Conservation (phyloP, 64 coral and sea anemone species). For the Dendronephthya gigantea region DNA sequence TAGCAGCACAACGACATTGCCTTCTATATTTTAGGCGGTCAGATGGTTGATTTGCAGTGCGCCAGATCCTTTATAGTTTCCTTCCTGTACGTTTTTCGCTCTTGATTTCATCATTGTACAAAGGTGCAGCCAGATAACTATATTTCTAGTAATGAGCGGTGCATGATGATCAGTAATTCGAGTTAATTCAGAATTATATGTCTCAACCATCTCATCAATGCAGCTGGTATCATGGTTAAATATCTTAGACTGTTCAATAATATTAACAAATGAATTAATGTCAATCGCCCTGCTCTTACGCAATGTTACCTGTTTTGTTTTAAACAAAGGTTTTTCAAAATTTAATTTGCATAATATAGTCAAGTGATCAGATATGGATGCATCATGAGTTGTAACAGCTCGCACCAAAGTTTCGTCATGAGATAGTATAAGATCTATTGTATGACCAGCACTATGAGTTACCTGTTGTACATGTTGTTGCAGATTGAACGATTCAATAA, state of each 20-base stretch:
- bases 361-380: background rate
- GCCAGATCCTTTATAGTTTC: background rate
- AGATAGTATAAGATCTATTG: background rate
- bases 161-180: slow-evolving; percentile 19
- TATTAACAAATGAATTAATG: background rate
- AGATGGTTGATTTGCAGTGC: background rate
- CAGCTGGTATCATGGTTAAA: background rate
- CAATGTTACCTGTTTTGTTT: background rate
- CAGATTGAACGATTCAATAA: background rate
- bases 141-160: background rate
- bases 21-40: background rate
- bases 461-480: background rate
- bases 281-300: background rate
- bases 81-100: background rate
- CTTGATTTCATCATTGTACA: slow-evolving; percentile 13
- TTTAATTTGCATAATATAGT: background rate
- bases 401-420: background rate
- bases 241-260: slow-evolving; percentile 7
- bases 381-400: background rate
- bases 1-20: background rate
- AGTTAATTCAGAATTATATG: background rate
- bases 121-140: slow-evolving; percentile 27
- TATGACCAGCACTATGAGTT: background rate
- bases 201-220: background rate
- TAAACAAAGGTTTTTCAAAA: background rate